Evolutionary conservation across 2,888 invertebrate genomes (phyloP), one percentile per base, ranked within the genome.

Genomic region (Clostera curtula): DNA sequence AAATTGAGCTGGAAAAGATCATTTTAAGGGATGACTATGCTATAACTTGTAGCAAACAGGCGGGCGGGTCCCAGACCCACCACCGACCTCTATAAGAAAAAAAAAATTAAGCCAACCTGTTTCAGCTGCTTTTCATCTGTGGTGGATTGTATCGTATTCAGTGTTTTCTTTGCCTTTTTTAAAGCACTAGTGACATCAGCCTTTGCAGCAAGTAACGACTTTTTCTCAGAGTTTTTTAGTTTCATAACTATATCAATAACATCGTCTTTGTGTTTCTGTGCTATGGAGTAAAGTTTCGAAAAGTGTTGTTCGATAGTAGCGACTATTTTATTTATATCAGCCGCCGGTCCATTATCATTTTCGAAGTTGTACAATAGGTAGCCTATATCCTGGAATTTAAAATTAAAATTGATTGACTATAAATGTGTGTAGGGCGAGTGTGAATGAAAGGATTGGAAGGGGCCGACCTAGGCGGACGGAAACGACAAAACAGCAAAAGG

Each of bases 231-330:
- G 7, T 32, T 43, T 35, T 67, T 69, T 3, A 71, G 41, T 42
- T 69, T 56, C 3, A 61, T 31, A 5, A 86, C 39, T 9, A 61
- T 52, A 3, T 63, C 54, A 1, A 75, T 59, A 2, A 86, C 51
- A 34, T 79, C 70, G 6, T 64, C 50, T 42, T 88, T 88, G 20
- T 83, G 59, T 25, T 74, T 75, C 54, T 89, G 88, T 19, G 88
- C 55, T 4, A 71, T 49, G 0, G 79, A 84, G 34, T 79, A 77
- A 0, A 88, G 54, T 35, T 83, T 70, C 0, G 80, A 69, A 41
- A 87, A 88, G 46, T 86, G 85, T 36, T 83, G 80, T 21, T 79
- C 77, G 3, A 88, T 66, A 7, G 54, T 43, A 5, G 52, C 51
- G 24, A 82, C 65, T 6, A 71, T 41, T 17, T 49, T 49, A 20